phyloP scores from a whole-genome alignment of 2,888 invertebrate species.

The Drepana falcataria region DNA sequence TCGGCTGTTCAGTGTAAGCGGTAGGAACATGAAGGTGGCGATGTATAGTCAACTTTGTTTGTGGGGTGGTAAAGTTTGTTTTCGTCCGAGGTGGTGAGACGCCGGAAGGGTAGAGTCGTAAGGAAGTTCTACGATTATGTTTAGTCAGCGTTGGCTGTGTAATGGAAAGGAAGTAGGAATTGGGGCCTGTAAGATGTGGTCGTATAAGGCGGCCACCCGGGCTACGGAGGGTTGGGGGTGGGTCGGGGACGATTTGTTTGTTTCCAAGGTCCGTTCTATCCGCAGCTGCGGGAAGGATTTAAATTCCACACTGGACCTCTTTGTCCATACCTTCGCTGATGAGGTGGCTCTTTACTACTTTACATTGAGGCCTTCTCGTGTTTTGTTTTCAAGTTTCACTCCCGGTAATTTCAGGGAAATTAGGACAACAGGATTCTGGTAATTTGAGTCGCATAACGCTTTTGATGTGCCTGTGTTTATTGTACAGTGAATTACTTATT shows the following conservation, averaged over 20 bases:
- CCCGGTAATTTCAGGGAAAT: not conserved
- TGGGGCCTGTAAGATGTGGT: slow-evolving; percentile 78
- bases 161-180: slow-evolving; percentile 78
- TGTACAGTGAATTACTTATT: not conserved
- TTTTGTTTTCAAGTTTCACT: slow-evolving; percentile 13
- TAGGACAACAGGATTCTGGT: not conserved
- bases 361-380: slow-evolving; percentile 60
- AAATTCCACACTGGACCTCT: slow-evolving; percentile 60
- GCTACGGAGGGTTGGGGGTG: slow-evolving; percentile 19
- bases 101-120: slow-evolving; percentile 77
- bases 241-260: slow-evolving; percentile 63
- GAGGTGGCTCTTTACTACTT: slow-evolving; percentile 68
- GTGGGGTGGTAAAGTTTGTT: slow-evolving; percentile 39
- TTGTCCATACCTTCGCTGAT: slow-evolving; percentile 66
- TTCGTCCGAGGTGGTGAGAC: slow-evolving; percentile 40
- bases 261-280: slow-evolving; percentile 67
- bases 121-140: slow-evolving; percentile 79
- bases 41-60: slow-evolving; percentile 36
- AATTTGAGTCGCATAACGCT: not conserved
- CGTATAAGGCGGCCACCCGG: slow-evolving; percentile 61
- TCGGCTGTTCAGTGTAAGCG: slow-evolving; percentile 33
- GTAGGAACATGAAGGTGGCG: slow-evolving; percentile 20
- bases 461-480: not conserved
- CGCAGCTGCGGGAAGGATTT: slow-evolving; percentile 71
- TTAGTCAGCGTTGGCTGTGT: slow-evolving; percentile 72